These are phyloP conservation scores for Ancistrus triradiatus DNA, from an alignment of 2,113 vertebrate genomes.

Conservation along the genomic window DNA sequence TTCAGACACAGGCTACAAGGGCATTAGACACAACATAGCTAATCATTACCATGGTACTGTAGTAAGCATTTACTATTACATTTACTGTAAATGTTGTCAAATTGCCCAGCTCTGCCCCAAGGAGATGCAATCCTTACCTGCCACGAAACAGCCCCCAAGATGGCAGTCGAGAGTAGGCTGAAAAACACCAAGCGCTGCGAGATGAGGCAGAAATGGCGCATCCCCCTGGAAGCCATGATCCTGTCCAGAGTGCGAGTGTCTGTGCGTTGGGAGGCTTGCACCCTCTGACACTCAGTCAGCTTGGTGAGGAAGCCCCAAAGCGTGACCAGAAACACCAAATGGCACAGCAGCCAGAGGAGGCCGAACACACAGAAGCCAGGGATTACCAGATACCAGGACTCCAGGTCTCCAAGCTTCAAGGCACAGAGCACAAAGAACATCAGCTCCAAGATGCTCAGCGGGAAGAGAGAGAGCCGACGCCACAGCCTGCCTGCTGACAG, in stretches of 20 bases:
- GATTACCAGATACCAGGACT: slow-evolving; percentile 95
- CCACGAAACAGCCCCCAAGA: slow-evolving; percentile 90
- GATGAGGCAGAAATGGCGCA: slow-evolving; percentile 98
- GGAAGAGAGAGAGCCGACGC: slow-evolving; percentile 84
- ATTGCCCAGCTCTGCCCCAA: too few species aligned
- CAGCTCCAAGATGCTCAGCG: slow-evolving; percentile 75
- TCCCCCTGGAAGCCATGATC: slow-evolving; percentile 95
- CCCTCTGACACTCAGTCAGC: slow-evolving; percentile 88
- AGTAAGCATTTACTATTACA: too few species aligned
- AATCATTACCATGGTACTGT: too few species aligned
- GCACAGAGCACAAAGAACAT: slow-evolving; percentile 86
- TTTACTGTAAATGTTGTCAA: too few species aligned
- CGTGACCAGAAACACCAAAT: slow-evolving; percentile 89
- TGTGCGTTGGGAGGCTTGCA: slow-evolving; percentile 75
- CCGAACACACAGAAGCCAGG: slow-evolving; percentile 94
- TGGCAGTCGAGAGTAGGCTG: slow-evolving; percentile 81
- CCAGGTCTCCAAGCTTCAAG: slow-evolving; percentile 82
- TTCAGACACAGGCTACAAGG: too few species aligned
- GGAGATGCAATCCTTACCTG: too few species aligned
- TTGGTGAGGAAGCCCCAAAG: slow-evolving; percentile 98
- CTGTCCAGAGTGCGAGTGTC: slow-evolving; percentile 83
- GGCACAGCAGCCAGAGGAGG: slow-evolving; percentile 92
- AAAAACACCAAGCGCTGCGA: slow-evolving; percentile 93
- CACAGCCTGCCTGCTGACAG: slow-evolving; percentile 81
- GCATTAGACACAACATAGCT: too few species aligned